Percentiles rank a stretch among this genome's conserved stretches.
These are phyloP conservation scores for Lycodopsis pacificus DNA, from an alignment of 2,797 vertebrate species.

Conservation along the genomic window DNA sequence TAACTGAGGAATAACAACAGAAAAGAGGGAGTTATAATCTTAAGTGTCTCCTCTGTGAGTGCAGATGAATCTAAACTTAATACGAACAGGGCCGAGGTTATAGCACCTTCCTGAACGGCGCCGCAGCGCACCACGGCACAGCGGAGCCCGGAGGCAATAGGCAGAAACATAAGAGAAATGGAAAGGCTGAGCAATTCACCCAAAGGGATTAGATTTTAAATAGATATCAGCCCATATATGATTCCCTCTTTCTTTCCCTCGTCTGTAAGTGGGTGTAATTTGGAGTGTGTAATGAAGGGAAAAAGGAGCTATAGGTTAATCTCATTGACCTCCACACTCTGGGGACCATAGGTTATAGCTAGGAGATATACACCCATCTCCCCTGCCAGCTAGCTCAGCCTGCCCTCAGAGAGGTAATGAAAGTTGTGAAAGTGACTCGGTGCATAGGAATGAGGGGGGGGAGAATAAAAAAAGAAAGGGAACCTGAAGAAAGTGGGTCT, in stretches of 20 bases:
- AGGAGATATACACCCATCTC: slow-evolving; percentile 70
- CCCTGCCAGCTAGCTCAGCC: slow-evolving; percentile 60
- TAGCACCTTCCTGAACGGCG: slow-evolving; percentile 69
- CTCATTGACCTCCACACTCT: slow-evolving; percentile 83
- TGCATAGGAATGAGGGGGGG: slow-evolving; percentile 6
- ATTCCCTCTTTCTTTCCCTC: slow-evolving; percentile 69
- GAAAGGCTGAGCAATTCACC: slow-evolving; percentile 76
- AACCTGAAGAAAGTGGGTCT: slow-evolving; percentile 72
- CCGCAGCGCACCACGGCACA: slow-evolving; percentile 55
- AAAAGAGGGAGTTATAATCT: slow-evolving; percentile 69
- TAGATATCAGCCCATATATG: slow-evolving; percentile 82
- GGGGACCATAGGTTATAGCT: slow-evolving; percentile 73
- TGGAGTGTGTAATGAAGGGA: slow-evolving; percentile 77
- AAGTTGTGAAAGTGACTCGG: slow-evolving; percentile 73
- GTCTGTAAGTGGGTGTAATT: slow-evolving; percentile 82
- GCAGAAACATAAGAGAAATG: slow-evolving; percentile 80
- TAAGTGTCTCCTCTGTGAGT: slow-evolving; percentile 69
- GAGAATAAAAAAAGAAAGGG: slow-evolving; percentile 11
- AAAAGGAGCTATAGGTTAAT: slow-evolving; percentile 83
- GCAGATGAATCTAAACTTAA: slow-evolving; percentile 75
- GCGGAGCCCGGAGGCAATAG: slow-evolving; percentile 71
- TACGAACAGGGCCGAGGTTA: slow-evolving; percentile 74
- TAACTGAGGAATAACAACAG: slow-evolving; percentile 70
- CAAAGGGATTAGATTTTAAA: slow-evolving; percentile 83
- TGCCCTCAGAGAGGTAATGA: slow-evolving; percentile 80